Evolutionary conservation across 2,113 vertebrate species (phyloP), one percentile per base, ranked within the genome.

Genomic region (Chrysochloris asiatica): DNA sequence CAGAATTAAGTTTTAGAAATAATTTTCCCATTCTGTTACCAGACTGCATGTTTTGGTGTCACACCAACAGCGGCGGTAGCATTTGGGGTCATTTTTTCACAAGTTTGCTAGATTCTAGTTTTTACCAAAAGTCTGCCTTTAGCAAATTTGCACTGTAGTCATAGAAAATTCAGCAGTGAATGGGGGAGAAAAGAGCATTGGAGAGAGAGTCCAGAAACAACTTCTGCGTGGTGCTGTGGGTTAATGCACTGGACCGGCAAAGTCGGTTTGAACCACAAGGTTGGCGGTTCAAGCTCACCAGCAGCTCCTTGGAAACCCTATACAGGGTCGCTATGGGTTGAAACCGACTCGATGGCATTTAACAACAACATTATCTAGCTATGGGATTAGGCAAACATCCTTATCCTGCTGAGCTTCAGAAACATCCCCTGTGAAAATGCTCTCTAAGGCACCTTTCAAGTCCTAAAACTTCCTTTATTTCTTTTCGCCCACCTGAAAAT

Each of bases 91-190:
- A 82, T 56, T 91, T 93, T 75, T 61, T 7, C 33, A 0, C 48
- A 52, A 30, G 28, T 63, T 71, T 67, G 8, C 2, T 65, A 59
- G 50, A 59, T 45, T 11, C 41, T 14, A 19, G 3, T 33, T 94
- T 59, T 85, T 81, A 75, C 36, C 47, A 50, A 56, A 85, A 93
- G n/a, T 41, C 12, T 56, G 6, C 41, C 48, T 86, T 90, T 83
- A 47, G 41, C 71, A 83, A 36, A 83, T 77, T 85, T 80, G 30
- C n/a, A 30, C 21, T 48, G n/a, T 38, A 69, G 50, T 90, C n/a
- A 8, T 19, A 47, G 65, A 9, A 47, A 48, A 14, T 47, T 88
- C n/a, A 38, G 45, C 30, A 52, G 30, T 11, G 5, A 17, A 3
- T 21, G 5, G 10, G 4, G 14, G 69, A 69, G 17, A 38, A 45